Evolutionary conservation across 1,140 invertebrate species (phyloP).

Genomic region (Scaptomyza hsui): DNA sequence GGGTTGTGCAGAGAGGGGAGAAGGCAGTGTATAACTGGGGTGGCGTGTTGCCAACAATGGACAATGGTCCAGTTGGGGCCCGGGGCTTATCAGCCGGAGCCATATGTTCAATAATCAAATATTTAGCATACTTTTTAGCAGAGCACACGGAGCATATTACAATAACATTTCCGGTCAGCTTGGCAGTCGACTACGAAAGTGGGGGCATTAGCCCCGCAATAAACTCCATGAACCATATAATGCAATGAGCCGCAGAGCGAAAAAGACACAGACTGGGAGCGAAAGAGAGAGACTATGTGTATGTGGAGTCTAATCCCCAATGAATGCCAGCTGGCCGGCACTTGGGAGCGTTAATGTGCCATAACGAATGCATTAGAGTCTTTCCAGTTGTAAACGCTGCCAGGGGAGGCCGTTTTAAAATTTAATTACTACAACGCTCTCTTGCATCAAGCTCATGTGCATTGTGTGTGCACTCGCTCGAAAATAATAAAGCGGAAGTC

Average conservation of each 20-base stretch:
- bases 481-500: constrained; percentile 29
- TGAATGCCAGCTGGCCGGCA: constrained; percentile 61
- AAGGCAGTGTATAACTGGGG: not conserved
- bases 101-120: constrained; percentile 80
- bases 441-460: constrained; percentile 14
- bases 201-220: constrained; percentile 50
- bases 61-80: constrained; percentile 67
- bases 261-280: constrained; percentile 9
- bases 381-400: constrained; percentile 49
- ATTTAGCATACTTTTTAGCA: constrained; percentile 79
- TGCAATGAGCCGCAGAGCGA: constrained; percentile 55
- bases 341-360: constrained; percentile 79
- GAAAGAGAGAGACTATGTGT: constrained; percentile 3
- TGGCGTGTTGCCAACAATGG: constrained; percentile 59
- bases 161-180: constrained; percentile 82
- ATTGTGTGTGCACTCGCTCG: constrained; percentile 2
- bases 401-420: constrained; percentile 64
- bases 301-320: constrained; percentile 50
- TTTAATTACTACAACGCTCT: constrained; percentile 64
- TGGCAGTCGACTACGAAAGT: constrained; percentile 32
- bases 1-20: not conserved
- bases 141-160: constrained; percentile 65
- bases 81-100: constrained; percentile 62
- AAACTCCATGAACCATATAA: constrained; percentile 52
- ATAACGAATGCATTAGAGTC: constrained; percentile 80